Base-by-base conservation (phyloP, 2,113 vertebrate species). In the Semnornis frantzii region DNA sequence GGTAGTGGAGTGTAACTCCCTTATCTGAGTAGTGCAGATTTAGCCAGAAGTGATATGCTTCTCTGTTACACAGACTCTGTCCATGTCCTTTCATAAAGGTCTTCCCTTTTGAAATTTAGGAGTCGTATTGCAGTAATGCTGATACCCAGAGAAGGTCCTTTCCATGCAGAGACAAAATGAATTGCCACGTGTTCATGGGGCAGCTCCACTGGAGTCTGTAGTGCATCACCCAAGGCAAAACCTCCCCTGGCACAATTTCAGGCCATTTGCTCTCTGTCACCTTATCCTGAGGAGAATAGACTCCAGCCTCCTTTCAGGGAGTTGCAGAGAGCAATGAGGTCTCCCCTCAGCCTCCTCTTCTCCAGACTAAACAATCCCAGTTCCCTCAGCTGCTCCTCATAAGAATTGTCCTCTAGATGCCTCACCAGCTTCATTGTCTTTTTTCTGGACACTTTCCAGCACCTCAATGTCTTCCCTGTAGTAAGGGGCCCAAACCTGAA, bases 11-110 rank as follows among this genome's bases (percentile, higher is more conserved):
- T 66, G 39, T 37, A 74, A 27, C 85, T 89, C 37, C 28, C 72
- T 94, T 96, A 95, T 93, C 95, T 85, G 89, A 46, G 60, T n/a
- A 81, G 79, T 74, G 54, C 94, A 93, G 91, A 74, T 83, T 77
- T 89, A 77, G 44, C 59, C 82, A 87, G 78, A 39, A 42, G 27
- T 27, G 5, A 82, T 82, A 33, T 11, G 33, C 33, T 73, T 77
- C 64, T 75, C 52, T 85, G 71, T 80, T 58, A 85, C 87, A 65
- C 4, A 77, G 31, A 8, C 62, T 17, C 85, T 84, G 58, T 33
- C 15, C 13, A 34, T 88, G 70, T 57, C n/a, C 15, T 57, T 87
- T 94, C 46, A 70, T 37, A 79, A 90, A 64, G 6, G 10, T 57
- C 14, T 66, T 14, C 60, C 9, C 46, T 90, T 85, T 62, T 58